Base-by-base conservation (phyloP, 2,113 vertebrate genomes). In the Kobus ellipsiprymnus region DNA sequence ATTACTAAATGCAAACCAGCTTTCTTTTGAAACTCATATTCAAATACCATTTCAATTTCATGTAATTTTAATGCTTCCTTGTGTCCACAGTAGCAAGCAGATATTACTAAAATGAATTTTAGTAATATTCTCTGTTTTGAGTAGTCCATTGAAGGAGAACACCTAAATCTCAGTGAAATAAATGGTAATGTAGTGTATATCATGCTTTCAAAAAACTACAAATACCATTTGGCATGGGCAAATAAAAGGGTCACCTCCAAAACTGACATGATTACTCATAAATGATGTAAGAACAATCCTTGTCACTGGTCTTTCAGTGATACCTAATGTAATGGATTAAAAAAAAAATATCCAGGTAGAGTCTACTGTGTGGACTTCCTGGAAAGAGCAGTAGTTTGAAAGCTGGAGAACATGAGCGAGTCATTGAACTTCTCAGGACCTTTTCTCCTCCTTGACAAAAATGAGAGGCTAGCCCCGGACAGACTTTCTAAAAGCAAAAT, bases 1-100 rank as follows among this genome's bases (percentile, higher is more conserved):
- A 50, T n/a, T n/a, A 29, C 19, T 90, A 77, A 67, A 59, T 78
- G 21, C 36, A 97, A 95, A 80, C 25, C 2, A 48, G 17, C 54
- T 86, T 92, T 94, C 29, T 71, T 87, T 83, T 54, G 36, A 90
- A 94, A 95, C 15, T 71, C 30, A 78, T n/a, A 19, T 90, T 86
- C 71, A 94, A 92, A 71, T 74, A 86, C 33, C 11, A 77, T 88
- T 94, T 96, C n/a, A 81, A 25, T 77, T 96, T 95, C 23, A 60
- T 33, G 36, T 55, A 55, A 25, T 81, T 60, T 6, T 57, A 52
- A 57, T 52, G n/a, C 6, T 90, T 48, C 33, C 17, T 83, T 96
- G 50, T 80, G 91, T 87, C 46, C 29, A 90, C 59, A n/a, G 9
- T 71, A 30, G 19, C 55, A 85, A 96, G n/a, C 17, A 92, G 52